These are phyloP conservation scores for Pseudomyrmex pallidus DNA, from an alignment of 1,140 invertebrate genomes.

Conservation along the genomic window DNA sequence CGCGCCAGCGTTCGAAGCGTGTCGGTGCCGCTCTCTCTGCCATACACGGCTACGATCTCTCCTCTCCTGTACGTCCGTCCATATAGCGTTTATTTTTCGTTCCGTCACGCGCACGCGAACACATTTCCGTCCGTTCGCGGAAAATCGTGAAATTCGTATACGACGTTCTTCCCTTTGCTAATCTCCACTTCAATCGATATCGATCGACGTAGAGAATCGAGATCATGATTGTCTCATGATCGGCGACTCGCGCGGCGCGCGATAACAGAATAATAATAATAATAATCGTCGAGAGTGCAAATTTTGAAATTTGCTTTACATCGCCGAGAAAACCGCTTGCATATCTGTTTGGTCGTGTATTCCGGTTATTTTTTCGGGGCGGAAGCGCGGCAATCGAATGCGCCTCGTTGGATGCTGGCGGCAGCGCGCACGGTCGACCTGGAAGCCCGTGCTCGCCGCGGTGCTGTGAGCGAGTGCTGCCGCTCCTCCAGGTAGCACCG, in stretches of 20 bases:
- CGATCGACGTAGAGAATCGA: too few relatives aligned
- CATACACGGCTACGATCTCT: constrained; percentile 21
- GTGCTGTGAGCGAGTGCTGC: constrained; percentile 54
- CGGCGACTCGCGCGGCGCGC: too few relatives aligned
- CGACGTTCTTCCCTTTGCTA: not conserved
- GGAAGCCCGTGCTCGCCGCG: constrained; percentile 47
- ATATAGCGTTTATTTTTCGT: not conserved
- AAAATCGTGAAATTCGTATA: not conserved
- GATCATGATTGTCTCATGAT: too few relatives aligned
- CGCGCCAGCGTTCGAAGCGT: constrained; percentile 76
- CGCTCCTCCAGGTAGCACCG: constrained; percentile 40
- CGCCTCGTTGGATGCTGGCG: constrained; percentile 56
- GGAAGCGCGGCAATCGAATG: constrained; percentile 32
- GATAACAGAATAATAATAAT: too few relatives aligned
- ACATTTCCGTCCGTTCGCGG: not conserved
- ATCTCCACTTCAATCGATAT: too few relatives aligned
- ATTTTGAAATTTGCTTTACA: too few relatives aligned
- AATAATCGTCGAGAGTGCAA: too few relatives aligned
- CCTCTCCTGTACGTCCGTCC: not conserved
- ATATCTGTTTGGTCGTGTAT: not conserved
- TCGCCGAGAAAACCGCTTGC: not conserved
- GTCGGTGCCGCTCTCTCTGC: constrained; percentile 61
- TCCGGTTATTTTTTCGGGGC: not conserved
- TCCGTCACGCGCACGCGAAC: not conserved
- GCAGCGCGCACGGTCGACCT: constrained; percentile 29